Evolutionary conservation across 2,888 invertebrate genomes (phyloP), one percentile per base, ranked within the genome.

Genomic region (Pilophorus perplexus): DNA sequence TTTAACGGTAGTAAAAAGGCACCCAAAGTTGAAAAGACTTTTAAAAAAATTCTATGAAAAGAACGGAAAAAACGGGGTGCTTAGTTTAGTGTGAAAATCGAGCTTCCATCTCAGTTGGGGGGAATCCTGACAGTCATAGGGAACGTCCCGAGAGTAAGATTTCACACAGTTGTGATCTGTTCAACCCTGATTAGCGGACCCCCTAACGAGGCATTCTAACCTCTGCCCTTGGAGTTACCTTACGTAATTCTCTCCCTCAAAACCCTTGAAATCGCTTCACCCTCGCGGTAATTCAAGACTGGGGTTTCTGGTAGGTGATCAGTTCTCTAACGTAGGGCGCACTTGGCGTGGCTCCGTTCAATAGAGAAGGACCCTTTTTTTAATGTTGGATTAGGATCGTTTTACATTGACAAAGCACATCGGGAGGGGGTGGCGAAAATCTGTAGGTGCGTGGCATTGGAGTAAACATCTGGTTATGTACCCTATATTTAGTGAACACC

Each of bases 41-140:
- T n/a, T 8, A 42, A 42, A 42, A 42, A 42, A 42, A 8, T 4
- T 37, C 4, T 37, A 12, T 37, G 6, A 8, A 42, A 42, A 42
- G 14, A 6, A 33, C 12, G 6, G 14, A 42, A 42, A 42, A 42
- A 42, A 42, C 20, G 42, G 4, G 52, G 6, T 52, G 52, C 52
- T 27, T 52, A 52, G 52, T 52, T 52, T 52, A 52, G 25, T 52
- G 52, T 52, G 52, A 52, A 52, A 52, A 52, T 52, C 16, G 52
- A 52, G 52, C 52, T 52, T 27, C 28, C n/a, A n/a, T 25, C 25
- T 27, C 52, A 48, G 48, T 20, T 12, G 22, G 48, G 48, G 48
- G 20, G 20, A 25, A n/a, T 12, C 14, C 28, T 12, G 25, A 12
- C 12, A 22, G 27, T 14, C 27, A 18, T 28, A 27, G 28, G 25